phyloP scores from a whole-genome alignment of 2,888 invertebrate genomes.

The Incurvaria masculella region DNA sequence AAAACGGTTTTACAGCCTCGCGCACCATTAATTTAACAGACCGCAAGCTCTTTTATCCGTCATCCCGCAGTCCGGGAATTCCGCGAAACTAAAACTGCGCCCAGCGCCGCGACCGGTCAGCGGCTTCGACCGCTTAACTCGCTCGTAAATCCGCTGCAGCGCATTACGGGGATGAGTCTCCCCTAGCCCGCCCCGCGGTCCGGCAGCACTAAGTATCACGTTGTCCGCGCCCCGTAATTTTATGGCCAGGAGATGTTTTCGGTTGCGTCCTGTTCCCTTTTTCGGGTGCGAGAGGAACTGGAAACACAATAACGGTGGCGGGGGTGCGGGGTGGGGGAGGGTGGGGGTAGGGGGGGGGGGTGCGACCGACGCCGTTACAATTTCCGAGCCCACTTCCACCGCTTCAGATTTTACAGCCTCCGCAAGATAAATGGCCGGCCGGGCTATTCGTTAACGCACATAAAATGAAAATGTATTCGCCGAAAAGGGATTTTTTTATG shows the following conservation, averaged over 20 bases:
- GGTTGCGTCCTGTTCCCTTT: background rate
- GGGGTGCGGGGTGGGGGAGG: constrained; percentile 4
- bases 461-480: background rate
- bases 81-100: background rate
- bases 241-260: background rate
- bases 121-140: background rate
- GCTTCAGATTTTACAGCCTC: constrained; percentile 7
- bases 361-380: constrained; percentile 12
- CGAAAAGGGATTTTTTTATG: background rate
- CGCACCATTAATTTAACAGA: background rate
- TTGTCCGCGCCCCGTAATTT: background rate
- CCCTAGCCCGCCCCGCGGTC: background rate
- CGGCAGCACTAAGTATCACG: background rate
- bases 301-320: background rate
- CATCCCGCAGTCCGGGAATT: background rate
- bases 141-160: constrained; percentile 1
- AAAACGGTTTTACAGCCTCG: background rate
- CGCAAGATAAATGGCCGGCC: background rate
- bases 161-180: constrained; percentile 1
- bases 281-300: background rate
- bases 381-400: constrained; percentile 11
- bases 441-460: background rate
- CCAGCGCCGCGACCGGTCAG: background rate
- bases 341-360: constrained; percentile 5
- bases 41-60: background rate